phyloP scores from a whole-genome alignment of 2,797 vertebrate species.

The Pipistrellus nathusii region DNA sequence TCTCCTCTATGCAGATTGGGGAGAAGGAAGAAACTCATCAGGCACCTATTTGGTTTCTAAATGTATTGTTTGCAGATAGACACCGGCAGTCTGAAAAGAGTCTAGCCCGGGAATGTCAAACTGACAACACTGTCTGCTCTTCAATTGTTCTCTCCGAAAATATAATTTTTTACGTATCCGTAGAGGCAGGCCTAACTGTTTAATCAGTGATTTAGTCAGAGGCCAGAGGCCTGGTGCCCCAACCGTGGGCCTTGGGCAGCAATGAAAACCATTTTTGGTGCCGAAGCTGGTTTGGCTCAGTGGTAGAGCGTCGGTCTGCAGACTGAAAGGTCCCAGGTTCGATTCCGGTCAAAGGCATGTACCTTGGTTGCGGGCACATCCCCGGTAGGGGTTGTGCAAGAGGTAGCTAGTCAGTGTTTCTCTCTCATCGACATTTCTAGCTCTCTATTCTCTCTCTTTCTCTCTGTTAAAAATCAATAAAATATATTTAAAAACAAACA shows the following conservation, averaged over 20 bases:
- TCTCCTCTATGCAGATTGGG: conserved; percentile 26
- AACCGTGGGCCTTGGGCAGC: not conserved
- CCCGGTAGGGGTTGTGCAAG: too few species aligned
- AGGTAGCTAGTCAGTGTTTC: too few species aligned
- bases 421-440: too few species aligned
- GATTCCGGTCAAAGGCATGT: too few species aligned
- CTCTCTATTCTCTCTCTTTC: too few species aligned
- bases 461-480: too few species aligned
- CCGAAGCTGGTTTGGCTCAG: too few species aligned
- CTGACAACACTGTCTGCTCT: conserved; percentile 16
- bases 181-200: conserved; percentile 1
- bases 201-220: not conserved
- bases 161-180: not conserved
- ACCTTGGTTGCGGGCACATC: too few species aligned
- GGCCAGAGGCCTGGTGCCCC: not conserved
- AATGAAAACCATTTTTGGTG: not conserved
- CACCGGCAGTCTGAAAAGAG: conserved; percentile 18
- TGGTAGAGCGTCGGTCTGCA: too few species aligned
- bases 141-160: conserved; percentile 46
- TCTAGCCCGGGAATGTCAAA: conserved; percentile 2
- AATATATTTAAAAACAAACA: too few species aligned
- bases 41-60: conserved; percentile 33
- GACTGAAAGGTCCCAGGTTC: too few species aligned
- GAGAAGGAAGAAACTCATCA: conserved; percentile 65
- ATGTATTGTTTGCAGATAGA: conserved; percentile 60